Conservation (phyloP, 2,888 invertebrate species). For the Stenoptilia bipunctidactyla region DNA sequence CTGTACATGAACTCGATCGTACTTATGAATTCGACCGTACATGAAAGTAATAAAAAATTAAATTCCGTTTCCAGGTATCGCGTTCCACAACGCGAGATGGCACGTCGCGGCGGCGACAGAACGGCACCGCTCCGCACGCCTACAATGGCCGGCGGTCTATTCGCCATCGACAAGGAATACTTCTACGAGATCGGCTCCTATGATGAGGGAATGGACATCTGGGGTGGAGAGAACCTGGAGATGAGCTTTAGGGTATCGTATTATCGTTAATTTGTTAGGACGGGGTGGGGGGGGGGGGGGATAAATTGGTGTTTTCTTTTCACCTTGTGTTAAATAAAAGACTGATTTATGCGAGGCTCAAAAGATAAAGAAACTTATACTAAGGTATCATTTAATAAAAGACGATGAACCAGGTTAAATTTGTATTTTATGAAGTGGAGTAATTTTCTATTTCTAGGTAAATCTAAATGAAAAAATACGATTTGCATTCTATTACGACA, state of each 20-base stretch:
- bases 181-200: constrained; percentile 98
- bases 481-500: too few relatives aligned
- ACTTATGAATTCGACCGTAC: too few relatives aligned
- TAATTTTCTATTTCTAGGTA: too few relatives aligned
- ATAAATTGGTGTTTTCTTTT: constrained; percentile 96
- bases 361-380: too few relatives aligned
- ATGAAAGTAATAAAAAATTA: too few relatives aligned
- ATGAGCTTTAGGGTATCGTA: constrained; percentile 91
- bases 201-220: constrained; percentile 99
- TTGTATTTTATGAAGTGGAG: too few relatives aligned
- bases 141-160: constrained; percentile 98
- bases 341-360: too few relatives aligned
- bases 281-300: constrained; percentile 96
- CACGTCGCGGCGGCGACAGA: constrained; percentile 91
- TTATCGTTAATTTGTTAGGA: constrained; percentile 71
- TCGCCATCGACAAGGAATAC: constrained; percentile 95
- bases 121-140: constrained; percentile 94
- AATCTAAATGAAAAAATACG: too few relatives aligned
- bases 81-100: constrained; percentile 97
- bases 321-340: too few relatives aligned
- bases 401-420: too few relatives aligned
- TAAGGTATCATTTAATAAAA: too few relatives aligned
- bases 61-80: constrained; percentile 83
- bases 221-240: constrained; percentile 97
- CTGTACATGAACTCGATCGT: too few relatives aligned